A percentile compares a stretch with the other conserved stretches of the same genome.
phyloP scores from a whole-genome alignment of 2,797 vertebrate species.

The Thaleichthys pacificus region DNA sequence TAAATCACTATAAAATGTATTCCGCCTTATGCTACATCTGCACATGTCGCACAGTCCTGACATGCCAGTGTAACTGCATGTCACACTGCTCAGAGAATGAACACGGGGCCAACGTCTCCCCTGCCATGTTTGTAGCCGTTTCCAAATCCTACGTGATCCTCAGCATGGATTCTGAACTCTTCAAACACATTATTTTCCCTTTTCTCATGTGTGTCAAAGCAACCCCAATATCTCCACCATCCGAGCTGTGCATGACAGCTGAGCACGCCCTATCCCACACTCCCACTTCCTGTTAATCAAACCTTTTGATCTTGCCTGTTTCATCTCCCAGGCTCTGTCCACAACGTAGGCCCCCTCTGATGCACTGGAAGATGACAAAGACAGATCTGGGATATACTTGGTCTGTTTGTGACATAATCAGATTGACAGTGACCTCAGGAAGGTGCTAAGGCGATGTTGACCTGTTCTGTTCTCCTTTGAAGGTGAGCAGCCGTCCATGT shows the following conservation, averaged over 20 bases:
- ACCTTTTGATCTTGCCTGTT: constrained; percentile 37
- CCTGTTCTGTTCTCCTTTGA: constrained; percentile 39
- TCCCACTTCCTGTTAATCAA: constrained; percentile 10
- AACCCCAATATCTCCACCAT: constrained; percentile 20
- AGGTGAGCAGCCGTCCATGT: constrained; percentile 47
- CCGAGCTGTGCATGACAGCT: constrained; percentile 14
- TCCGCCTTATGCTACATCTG: not conserved
- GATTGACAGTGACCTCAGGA: constrained; percentile 14
- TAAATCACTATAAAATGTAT: not conserved
- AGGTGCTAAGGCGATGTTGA: constrained; percentile 23
- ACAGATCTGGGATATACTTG: constrained; percentile 1
- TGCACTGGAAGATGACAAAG: constrained; percentile 2
- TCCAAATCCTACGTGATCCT: not conserved
- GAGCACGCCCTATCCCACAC: constrained; percentile 15
- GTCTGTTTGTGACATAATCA: constrained; percentile 18
- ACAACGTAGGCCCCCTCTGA: not conserved
- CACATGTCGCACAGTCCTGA: too few species aligned
- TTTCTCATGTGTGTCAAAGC: constrained; percentile 14
- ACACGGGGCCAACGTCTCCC: not conserved
- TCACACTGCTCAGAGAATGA: not conserved
- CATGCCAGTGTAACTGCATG: not conserved
- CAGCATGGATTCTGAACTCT: not conserved
- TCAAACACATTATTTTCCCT: constrained; percentile 6
- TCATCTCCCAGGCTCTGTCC: constrained; percentile 20
- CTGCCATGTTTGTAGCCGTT: not conserved